Conservation (phyloP, 2,888 invertebrate genomes). For the Drymonia ruficornis region DNA sequence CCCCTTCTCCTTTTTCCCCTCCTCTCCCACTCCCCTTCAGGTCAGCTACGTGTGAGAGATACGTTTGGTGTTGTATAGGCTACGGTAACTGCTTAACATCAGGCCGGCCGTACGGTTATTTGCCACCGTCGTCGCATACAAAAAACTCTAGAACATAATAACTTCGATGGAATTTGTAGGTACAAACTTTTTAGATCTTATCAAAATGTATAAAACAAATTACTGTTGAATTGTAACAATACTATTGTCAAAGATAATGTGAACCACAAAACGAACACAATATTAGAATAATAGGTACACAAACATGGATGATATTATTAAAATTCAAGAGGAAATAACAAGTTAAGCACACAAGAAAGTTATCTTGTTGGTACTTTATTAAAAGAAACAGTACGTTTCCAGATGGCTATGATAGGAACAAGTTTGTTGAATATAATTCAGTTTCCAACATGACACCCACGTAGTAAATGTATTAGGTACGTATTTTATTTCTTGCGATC, state of each 20-base stretch:
- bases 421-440: background rate
- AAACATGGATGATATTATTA: conserved; percentile 5
- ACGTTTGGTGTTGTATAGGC: too few species aligned
- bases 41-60: too few species aligned
- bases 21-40: too few species aligned
- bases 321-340: conserved; percentile 12
- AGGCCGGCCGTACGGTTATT: too few species aligned
- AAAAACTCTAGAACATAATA: too few species aligned
- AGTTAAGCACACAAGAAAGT: conserved; percentile 7
- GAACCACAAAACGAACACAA: background rate
- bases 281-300: background rate
- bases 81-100: too few species aligned
- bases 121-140: too few species aligned
- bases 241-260: background rate
- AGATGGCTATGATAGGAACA: background rate
- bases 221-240: too few species aligned
- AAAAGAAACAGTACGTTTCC: background rate
- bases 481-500: background rate
- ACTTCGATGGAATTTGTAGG: too few species aligned
- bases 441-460: background rate
- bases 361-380: conserved; percentile 18
- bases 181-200: too few species aligned
- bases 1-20: too few species aligned
- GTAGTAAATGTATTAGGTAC: background rate
- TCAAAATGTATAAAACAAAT: too few species aligned